Evolutionary conservation across 2,797 vertebrate species (phyloP).

Genomic region (Phoeniculus purpureus): DNA sequence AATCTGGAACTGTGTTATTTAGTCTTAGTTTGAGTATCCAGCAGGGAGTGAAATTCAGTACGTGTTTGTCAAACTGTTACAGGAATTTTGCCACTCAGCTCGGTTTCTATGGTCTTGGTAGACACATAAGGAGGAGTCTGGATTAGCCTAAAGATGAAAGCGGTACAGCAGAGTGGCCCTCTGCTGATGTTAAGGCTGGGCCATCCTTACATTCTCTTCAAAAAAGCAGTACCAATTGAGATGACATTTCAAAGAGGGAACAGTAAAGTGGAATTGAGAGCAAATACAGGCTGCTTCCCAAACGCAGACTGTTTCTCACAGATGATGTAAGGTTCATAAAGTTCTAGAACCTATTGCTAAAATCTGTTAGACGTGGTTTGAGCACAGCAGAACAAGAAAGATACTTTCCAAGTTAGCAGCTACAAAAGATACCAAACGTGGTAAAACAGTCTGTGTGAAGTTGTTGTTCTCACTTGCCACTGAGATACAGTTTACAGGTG

Average conservation of each 20-base stretch:
- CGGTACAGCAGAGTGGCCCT: not conserved
- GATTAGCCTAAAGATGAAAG: not conserved
- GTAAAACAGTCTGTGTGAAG: not conserved
- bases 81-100: not conserved
- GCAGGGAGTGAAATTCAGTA: not conserved
- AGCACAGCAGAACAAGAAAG: not conserved
- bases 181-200: not conserved
- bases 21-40: not conserved
- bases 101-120: not conserved
- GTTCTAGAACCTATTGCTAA: not conserved
- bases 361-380: not conserved
- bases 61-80: fast-evolving
- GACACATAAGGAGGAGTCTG: not conserved
- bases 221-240: not conserved
- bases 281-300: no score
- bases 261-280: not conserved
- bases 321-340: not conserved
- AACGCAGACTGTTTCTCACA: not conserved
- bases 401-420: not conserved
- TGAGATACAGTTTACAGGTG: not conserved
- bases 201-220: not conserved
- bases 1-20: not conserved
- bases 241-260: not conserved
- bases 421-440: not conserved
- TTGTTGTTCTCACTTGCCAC: not conserved